Evolutionary conservation across 1,140 invertebrate species (phyloP), one percentile per base, ranked within the genome.

Genomic region (Drosophila orosa): DNA sequence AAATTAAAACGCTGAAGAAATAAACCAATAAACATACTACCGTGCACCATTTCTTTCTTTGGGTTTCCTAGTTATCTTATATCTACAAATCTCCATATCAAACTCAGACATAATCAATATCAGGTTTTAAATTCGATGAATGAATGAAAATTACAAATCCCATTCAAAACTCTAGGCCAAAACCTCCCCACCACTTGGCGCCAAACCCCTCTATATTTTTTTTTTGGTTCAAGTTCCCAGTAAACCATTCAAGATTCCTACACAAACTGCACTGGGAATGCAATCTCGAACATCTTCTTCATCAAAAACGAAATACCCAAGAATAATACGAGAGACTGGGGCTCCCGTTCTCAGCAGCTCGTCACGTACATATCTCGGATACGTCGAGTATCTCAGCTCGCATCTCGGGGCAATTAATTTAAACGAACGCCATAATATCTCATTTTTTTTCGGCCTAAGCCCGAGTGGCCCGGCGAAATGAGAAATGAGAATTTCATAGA

Each of bases 361-460:
- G 82, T 85, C 82, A 85, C 82, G 82, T 85, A 87, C 82, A 71
- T 75, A 82, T 78, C 62, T 33, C 47, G 15, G 25, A 52, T 87
- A 35, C 19, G 9, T 24, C 13, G 8, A 35, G 29, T 52, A 86
- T 86, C 82, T 82, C 27, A 10, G 48, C 61, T 63, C 69, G 72
- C 79, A 87, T 87, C 83, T 79, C 19, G 24, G 63, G 72, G 71
- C 83, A 87, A 87, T 87, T 87, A 87, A 89, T 87, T 89, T 89
- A 87, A 89, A 76, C 83, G 67, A 74, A 77, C 67, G 37, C 75
- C 61, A 69, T 87, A 87, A 87, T 87, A 87, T 89, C 84, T 87
- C 83, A 86, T 87, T 83, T 87, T 87, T 74, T 47, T 24, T 81
- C 60, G 52, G 77, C 56, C 66, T 55, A 84, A 77, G 73, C 22